Base-by-base conservation (phyloP, 2,888 invertebrate genomes). In the Sarcophaga caerulescens region DNA sequence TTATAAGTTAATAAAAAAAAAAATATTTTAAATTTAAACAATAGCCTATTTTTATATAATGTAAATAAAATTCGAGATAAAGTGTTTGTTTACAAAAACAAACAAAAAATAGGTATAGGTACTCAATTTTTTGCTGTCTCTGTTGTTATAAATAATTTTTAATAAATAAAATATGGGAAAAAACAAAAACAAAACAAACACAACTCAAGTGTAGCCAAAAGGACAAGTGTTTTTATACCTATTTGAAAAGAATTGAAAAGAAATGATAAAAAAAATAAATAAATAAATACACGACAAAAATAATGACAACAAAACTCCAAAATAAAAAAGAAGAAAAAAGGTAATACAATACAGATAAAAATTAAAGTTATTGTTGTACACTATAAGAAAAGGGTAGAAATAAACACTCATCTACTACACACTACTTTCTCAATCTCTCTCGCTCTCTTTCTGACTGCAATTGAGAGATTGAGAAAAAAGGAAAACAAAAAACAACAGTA, bases 151-250 rank as follows among this genome's bases (percentile, higher is more conserved):
- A 75, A 65, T 57, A 84, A 63, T 79, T 80, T 65, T 45, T 74
- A 70, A 74, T 35, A 70, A 47, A 69, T 75, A 21, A 45, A 47
- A 84, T 35, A 65, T 47, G 59, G 6, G 0, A 21, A 47, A 17
- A 23, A 35, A 52, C 35, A 23, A 71, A 71, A 25, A 71, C 75
- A 17, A 23, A 35, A 52, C 35, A 23, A 71, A 71, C 47, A 71
- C 75, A 70, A 76, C 66, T 82, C 75, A 79, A 82, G 75, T 82
- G 76, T 76, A 79, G 63, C 65, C 44, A 75, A 85, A 82, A 85
- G 78, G 75, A 82, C 85, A 85, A 85, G 79, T 85, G 85, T 82
- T 85, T 82, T 25, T 23, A 52, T 77, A n/a, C n/a, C n/a, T n/a
- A 83, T 83, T 83, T 83, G 66, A 75, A 75, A 81, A 68, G 44